Conservation (phyloP, 1,140 invertebrate genomes). For the Heterodera schachtii region DNA sequence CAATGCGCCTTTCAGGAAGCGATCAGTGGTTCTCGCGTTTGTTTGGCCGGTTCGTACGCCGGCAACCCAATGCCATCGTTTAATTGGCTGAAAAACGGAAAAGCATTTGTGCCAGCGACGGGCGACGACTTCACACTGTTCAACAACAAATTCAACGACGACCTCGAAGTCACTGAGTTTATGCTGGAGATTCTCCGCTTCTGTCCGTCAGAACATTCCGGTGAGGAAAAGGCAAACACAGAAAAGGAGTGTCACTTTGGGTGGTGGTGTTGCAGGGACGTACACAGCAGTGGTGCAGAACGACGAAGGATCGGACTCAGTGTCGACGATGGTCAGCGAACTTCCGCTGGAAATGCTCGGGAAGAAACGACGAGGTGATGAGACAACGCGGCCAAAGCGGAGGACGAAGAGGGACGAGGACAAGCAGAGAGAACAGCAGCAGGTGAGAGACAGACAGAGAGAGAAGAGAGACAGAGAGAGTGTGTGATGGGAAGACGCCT, state of each 20-base stretch:
- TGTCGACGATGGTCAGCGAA: constrained; percentile 20
- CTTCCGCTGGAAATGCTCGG: constrained; percentile 19
- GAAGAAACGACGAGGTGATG: not conserved
- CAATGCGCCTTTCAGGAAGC: constrained; percentile 13
- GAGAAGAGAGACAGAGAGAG: too few relatives aligned
- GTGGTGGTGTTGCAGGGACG: constrained; percentile 2
- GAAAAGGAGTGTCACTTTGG: not conserved
- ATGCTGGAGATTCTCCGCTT: constrained; percentile 26
- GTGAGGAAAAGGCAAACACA: not conserved
- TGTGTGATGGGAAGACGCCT: too few relatives aligned
- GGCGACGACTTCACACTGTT: constrained; percentile 10
- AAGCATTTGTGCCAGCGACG: constrained; percentile 2
- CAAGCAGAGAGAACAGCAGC: not conserved
- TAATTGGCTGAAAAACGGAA: constrained; percentile 26
- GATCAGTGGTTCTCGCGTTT: constrained; percentile 23
- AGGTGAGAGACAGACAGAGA: not conserved
- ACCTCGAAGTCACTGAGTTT: constrained; percentile 11
- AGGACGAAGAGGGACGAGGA: not conserved
- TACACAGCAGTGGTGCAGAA: constrained; percentile 27
- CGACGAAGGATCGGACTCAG: constrained; percentile 19
- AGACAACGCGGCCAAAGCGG: not conserved
- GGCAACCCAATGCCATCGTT: constrained; percentile 14
- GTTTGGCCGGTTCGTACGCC: constrained; percentile 10
- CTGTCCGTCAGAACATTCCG: constrained; percentile 20
- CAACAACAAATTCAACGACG: constrained; percentile 23